These are phyloP conservation scores for Meteorus sp. DNA, from an alignment of 1,140 invertebrate species.

Conservation along the genomic window DNA sequence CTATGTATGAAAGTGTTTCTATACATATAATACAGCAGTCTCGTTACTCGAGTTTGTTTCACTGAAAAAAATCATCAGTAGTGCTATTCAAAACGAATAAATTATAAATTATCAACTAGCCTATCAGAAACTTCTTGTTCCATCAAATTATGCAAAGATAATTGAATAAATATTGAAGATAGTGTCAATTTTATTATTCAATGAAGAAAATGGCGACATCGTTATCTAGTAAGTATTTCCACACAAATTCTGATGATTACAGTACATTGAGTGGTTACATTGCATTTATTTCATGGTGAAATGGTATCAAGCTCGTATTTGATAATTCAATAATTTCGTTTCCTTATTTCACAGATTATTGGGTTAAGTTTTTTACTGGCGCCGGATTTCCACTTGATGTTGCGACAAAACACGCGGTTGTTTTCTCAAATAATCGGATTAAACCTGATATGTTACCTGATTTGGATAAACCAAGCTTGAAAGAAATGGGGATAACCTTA, in stretches of 20 bases:
- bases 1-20: too few species aligned
- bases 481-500: conserved; percentile 74
- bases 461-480: conserved; percentile 72
- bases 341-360: conserved; percentile 55
- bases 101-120: too few species aligned
- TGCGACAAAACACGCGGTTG: conserved; percentile 71
- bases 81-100: too few species aligned
- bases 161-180: neutral
- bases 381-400: conserved; percentile 70
- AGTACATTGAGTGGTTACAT: neutral
- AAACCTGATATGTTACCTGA: conserved; percentile 73
- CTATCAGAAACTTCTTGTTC: too few species aligned
- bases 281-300: neutral
- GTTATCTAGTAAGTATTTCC: conserved; percentile 17
- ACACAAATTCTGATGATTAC: neutral
- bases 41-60: too few species aligned
- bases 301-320: neutral
- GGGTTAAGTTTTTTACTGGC: conserved; percentile 72
- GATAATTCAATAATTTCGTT: neutral
- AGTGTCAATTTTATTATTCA: neutral
- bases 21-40: too few species aligned
- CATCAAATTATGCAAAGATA: conserved; percentile 3
- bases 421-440: conserved; percentile 77
- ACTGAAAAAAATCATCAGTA: too few species aligned
- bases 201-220: conserved; percentile 18